Base-by-base conservation (phyloP, 2,888 invertebrate species). In the Cataglyphis altisquamis region DNA sequence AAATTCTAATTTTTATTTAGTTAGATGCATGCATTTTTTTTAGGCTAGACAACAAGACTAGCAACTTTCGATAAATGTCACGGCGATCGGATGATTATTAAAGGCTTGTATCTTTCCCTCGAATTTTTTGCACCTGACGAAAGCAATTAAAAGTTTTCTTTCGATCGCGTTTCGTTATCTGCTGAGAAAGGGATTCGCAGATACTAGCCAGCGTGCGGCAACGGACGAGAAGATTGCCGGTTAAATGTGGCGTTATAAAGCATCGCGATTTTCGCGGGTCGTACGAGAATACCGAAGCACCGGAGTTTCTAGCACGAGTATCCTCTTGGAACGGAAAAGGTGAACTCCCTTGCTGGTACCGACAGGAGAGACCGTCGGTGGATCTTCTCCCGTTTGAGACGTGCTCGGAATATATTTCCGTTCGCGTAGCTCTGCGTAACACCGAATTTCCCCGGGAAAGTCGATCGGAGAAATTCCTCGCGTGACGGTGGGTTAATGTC, bases 61-160 rank as follows among this genome's bases (percentile, higher is more conserved):
- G n/a, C 12, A 36, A 66, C 39, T 55, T 55, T 6, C 29, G 8
- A 52, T 25, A 77, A 77, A 77, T 68, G n/a, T 68, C 68, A 52
- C 41, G 29, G n/a, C n/a, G 41, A 64, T 52, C 36, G n/a, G 62
- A n/a, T 72, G 80, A 48, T 66, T 80, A 84, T 83, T 78, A 77
- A 83, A 73, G 64, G 48, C 18, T 12, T 39, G 70, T 36, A 8
- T 52, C 57, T 55, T 67, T 48, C 36, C 57, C 36, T 36, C n/a
- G 36, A 25, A 41, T n/a, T 41, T 68, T 86, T 73, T 82, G 80
- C 63, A 25, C 18, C 9, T n/a, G n/a, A 29, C 39, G 72, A 74
- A 86, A 91, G 91, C 92, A 93, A 94, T 94, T 94, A 93, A 94
- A 93, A 93, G 88, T 93, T 70, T 74, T 74, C 82, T 80, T 83